Percentiles rank a stretch among this genome's conserved stretches.
Conservation (phyloP, 1,140 invertebrate species). For the Leptopilina clavipes region DNA sequence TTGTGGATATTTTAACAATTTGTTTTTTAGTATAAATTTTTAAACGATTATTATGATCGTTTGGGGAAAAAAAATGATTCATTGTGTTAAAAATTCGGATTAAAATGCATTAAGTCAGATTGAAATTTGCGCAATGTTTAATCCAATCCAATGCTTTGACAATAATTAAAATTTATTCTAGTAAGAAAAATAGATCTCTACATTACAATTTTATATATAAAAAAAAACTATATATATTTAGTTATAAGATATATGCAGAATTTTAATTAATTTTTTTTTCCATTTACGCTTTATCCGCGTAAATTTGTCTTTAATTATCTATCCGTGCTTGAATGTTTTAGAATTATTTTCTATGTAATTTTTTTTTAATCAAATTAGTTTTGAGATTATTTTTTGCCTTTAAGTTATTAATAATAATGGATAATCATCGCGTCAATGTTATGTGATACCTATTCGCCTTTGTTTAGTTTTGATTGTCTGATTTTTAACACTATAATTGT, state of each 20-base stretch:
- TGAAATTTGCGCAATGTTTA: neutral
- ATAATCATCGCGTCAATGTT: conserved; percentile 17
- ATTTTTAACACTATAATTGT: conserved; percentile 43
- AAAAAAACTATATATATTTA: neutral
- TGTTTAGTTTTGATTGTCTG: conserved; percentile 33
- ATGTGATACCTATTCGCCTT: conserved; percentile 31
- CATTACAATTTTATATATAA: conserved; percentile 11
- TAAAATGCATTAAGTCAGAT: neutral
- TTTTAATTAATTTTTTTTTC: conserved; percentile 1
- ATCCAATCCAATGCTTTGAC: neutral
- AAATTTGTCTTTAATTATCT: conserved; percentile 20
- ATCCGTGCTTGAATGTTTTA: conserved; percentile 28
- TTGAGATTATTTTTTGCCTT: conserved; percentile 17
- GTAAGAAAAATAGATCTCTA: conserved; percentile 8
- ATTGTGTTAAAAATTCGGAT: no score
- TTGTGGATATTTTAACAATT: no score
- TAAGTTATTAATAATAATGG: neutral
- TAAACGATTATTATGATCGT: no score
- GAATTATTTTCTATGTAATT: conserved; percentile 26
- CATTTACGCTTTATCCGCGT: conserved; percentile 11
- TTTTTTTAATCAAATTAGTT: conserved; percentile 5
- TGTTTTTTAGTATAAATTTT: no score
- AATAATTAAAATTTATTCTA: conserved; percentile 8
- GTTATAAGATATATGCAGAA: conserved; percentile 12
- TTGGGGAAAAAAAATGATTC: no score